Base-by-base conservation (phyloP, 2,113 vertebrate species). In the Prionailurus bengalensis region DNA sequence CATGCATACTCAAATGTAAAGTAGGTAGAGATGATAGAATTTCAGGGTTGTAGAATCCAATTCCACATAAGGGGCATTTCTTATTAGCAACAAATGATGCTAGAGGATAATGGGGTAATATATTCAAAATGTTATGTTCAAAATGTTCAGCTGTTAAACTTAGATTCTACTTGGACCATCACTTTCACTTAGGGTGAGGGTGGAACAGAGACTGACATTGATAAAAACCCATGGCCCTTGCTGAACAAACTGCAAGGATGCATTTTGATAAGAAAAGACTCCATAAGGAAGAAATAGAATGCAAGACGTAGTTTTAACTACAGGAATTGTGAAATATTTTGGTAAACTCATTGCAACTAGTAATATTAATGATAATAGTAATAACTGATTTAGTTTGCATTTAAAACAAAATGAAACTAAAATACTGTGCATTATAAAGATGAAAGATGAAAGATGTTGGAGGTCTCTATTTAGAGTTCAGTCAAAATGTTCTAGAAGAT, bases 321-420 rank as follows among this genome's bases (percentile, higher is more conserved):
- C 3, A 80, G 81, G 10, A 65, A 80, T 63, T 80, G n/a, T 91
- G 36, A 89, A 80, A 89, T 58, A 58, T 84, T n/a, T 84, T 84
- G 53, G 31, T 29, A 84, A 65, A 84, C 84, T 4, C 17, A 58
- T 84, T 79, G 7, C 17, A 68, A 23, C 80, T 84, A 48, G 58
- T 85, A 79, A 13, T 55, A 27, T 63, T 74, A 91, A 81, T 74
- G 21, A 39, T 33, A 48, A 80, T 19, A 65, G 21, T 51, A 80
- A 58, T 85, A 73, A 80, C 27, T 91, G 17, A 70, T 84, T 91
- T 87, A 25, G 25, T 76, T 94, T 96, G 53, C 76, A 65, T 31
- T 73, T 58, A 79, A 83, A 92, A 71, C 11, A 4, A 96, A 79
- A 78, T 29, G 25, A 19, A 65, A 80, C 19, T 89, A 80, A 95